Percentiles rank a stretch among this genome's conserved stretches.
These are phyloP conservation scores for Trinectes maculatus DNA, from an alignment of 2,113 vertebrate genomes.

Conservation along the genomic window DNA sequence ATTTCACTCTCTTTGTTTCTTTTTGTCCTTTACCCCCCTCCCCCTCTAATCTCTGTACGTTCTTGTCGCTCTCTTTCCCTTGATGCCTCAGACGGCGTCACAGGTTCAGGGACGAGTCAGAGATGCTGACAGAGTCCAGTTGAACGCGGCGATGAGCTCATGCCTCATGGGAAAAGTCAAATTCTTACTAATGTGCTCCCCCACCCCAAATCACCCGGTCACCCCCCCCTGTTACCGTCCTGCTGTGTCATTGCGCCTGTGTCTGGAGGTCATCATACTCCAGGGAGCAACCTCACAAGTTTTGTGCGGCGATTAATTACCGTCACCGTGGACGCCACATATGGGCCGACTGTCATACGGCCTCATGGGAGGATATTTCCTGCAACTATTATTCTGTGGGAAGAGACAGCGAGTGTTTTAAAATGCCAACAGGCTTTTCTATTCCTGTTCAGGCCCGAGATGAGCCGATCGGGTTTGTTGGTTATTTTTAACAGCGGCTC, in stretches of 20 bases:
- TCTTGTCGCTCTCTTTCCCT: neutral
- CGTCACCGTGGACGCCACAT: conserved; percentile 31
- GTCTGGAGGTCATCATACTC: conserved; percentile 62
- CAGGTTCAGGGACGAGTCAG: neutral
- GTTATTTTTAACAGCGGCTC: conserved; percentile 35
- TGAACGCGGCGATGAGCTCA: conserved; percentile 43
- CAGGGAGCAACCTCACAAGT: conserved; percentile 34
- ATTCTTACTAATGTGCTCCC: conserved; percentile 55
- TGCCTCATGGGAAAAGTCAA: conserved; percentile 67
- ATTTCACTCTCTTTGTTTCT: neutral
- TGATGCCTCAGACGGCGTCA: neutral
- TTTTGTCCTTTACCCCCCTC: neutral
- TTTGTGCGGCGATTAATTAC: conserved; percentile 69
- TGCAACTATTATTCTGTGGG: conserved; percentile 41
- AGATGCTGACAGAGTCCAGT: neutral
- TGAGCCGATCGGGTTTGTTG: conserved; percentile 1
- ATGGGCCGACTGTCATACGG: conserved; percentile 59
- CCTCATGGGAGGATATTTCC: conserved; percentile 57
- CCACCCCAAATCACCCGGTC: neutral
- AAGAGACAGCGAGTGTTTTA: conserved; percentile 46
- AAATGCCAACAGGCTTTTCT: conserved; percentile 46
- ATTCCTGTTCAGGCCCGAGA: conserved; percentile 5
- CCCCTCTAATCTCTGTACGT: neutral
- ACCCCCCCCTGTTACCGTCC: conserved; percentile 1
- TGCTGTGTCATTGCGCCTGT: conserved; percentile 43